Base-by-base conservation (phyloP, 2,888 invertebrate species). In the Heliconius ethilla region DNA sequence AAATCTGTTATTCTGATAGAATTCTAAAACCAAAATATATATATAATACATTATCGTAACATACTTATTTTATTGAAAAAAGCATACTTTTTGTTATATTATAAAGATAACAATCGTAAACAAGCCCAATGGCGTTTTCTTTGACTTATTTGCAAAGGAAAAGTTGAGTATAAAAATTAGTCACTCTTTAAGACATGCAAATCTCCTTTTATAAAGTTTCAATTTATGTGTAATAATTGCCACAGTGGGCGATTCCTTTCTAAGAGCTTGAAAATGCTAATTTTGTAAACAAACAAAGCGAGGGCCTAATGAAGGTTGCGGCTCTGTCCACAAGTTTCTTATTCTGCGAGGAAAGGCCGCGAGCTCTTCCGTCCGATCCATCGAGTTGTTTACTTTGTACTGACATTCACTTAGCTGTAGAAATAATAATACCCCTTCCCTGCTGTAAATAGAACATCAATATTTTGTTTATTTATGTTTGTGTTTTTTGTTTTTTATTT, bases 361-460 rank as follows among this genome's bases (percentile, higher is more conserved):
- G 88, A 85, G 91, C 90, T 87, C 87, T 92, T 92, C 92, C 92
- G 91, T 89, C 88, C 91, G 89, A 91, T 90, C 92, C 93, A 92
- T 93, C 93, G 91, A 89, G 90, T 91, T 93, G 91, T 93, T 94
- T 93, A 91, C 91, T 88, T 89, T 90, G 87, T 89, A 90, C 92
- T 92, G 90, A 90, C 87, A 86, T 85, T 85, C 84, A 85, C 84
- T 85, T 87, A 89, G 87, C 85, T 85, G 86, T 86, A 78, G 80
- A 80, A 82, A 86, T 84, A 83, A 85, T 83, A 81, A 63, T 45
- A 63, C 63, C 22, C 76, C 78, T 79, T 73, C 29, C 77, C 37
- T 62, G 37, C 37, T 40, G 37, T 40, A 65, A 67, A 76, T 45
- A 73, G 45, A 75, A 67, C 70, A 79, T 73, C 70, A 73, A 79